Base-by-base conservation (phyloP, 2,888 invertebrate species). In the Sesia apiformis region DNA sequence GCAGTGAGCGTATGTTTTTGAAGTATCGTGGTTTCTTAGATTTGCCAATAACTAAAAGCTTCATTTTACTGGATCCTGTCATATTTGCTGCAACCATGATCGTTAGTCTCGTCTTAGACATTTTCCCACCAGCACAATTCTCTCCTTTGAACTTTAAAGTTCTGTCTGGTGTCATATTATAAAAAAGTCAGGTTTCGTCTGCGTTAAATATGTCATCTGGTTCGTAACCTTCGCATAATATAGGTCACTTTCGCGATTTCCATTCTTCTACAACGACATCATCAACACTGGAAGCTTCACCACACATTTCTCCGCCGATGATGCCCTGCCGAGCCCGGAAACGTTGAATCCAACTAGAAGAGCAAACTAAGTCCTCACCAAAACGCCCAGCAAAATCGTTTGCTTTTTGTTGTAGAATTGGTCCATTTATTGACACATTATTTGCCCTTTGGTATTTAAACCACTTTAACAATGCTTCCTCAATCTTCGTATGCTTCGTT, bases 21-120 rank as follows among this genome's bases (percentile, higher is more conserved):
- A 52, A 52, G 52, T 23, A 52, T 8, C 40, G 40, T 52, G 42
- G 52, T 40, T 52, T 52, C 52, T 59, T 41, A 56, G 59, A 59
- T 58, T 63, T 64, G 1, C 63, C 61, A 5, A 63, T 60, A 38
- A 66, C 57, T 39, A 63, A 52, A 49, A 64, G 56, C 52, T 64
- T 63, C 49, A 53, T 62, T 61, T 63, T 63, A 42, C 3, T 40
- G 3, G 60, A 52, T 39, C 63, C 65, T 53, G 52, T 60, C 61
- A 62, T 65, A 40, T 63, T 64, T 23, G 63, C 61, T 56, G 64
- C 62, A 5, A 66, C 63, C 58, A 63, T 52, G 4, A 66, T 53
- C 7, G 62, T 63, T 52, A 64, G 53, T 57, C 63, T 49, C 40
- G 53, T 56, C 38, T 64, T 62, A 4, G 59, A 60, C 4, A 64